A percentile compares a stretch with the other conserved stretches of the same genome.
phyloP scores from a whole-genome alignment of 2,888 invertebrate genomes.

The Napeogenes inachia region DNA sequence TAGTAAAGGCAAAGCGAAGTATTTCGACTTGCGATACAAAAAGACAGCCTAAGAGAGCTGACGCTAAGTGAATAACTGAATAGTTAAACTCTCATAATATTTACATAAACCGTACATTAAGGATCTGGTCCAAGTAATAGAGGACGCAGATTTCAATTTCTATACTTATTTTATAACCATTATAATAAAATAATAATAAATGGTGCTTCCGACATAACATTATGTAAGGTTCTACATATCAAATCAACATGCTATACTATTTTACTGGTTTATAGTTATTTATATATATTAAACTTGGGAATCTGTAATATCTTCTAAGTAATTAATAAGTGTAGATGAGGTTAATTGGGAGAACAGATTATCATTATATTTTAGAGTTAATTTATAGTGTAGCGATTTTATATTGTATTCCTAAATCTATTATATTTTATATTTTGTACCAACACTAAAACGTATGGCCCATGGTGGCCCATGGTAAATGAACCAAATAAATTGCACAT shows the following conservation, averaged over 20 bases:
- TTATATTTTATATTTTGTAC: conserved; percentile 17
- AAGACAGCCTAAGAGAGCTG: conserved; percentile 60
- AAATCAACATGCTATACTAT: no score
- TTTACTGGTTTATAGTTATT: no score
- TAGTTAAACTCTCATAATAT: conserved; percentile 75
- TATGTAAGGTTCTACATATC: no score
- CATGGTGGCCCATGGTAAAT: conserved; percentile 56
- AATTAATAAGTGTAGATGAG: no score
- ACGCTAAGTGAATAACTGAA: conserved; percentile 75
- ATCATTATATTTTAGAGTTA: neutral
- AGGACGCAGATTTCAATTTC: conserved; percentile 35
- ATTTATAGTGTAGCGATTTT: neutral
- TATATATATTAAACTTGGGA: no score
- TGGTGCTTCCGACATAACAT: no score
- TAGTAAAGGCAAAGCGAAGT: conserved; percentile 43
- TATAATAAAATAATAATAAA: neutral
- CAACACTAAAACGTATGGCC: conserved; percentile 47
- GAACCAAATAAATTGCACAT: conserved; percentile 62
- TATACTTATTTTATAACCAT: neutral
- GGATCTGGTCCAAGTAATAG: conserved; percentile 45
- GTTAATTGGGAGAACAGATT: neutral
- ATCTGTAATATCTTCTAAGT: no score
- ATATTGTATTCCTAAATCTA: neutral
- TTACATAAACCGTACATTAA: conserved; percentile 74
- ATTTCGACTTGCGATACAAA: conserved; percentile 60